Base-by-base conservation (phyloP, 2,113 vertebrate species). In the Albula glossodonta region DNA sequence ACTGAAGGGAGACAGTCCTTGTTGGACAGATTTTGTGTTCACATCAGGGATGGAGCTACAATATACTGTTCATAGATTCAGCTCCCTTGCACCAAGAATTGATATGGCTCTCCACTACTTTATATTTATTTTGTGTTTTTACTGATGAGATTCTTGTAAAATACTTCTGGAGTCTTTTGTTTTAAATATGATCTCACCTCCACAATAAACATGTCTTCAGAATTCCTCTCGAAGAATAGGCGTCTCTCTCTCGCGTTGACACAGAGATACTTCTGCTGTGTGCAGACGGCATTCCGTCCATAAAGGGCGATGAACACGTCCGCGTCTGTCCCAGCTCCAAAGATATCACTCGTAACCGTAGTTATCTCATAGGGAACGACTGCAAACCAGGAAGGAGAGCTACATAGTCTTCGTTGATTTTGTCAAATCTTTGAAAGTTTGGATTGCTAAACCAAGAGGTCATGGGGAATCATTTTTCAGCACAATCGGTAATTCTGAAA, bases 361-460 rank as follows among this genome's bases (percentile, higher is more conserved):
- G 95, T 99, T 82, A 99, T 97, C 93, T 99, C 98, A 0, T 99
- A 99, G 6, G 98, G 98, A 81, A 99, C 97, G 91, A 98, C 98
- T 99, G 86, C 66, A 89, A 90, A 60, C 6, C 22, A 85, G 56
- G 56, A 66, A 52, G 60, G 63, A 81, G n/a, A 70, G 22, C 63
- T 17, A 70, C 31, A 41, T 74, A 25, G 8, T 22, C 8, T 74
- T 2, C n/a, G n/a, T 74, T 70, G 19, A 70, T n/a, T 70, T 22
- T 4, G 10, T 31, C 70, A 74, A 5, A 74, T 4, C 22, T 66
- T 66, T 22, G 5, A 66, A 66, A 66, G 60, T 19, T 19, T 66
- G 19, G 60, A 66, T 60, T 60, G 17, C 8, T 12, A 15, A 60
- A 60, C 56, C 12, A 60, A 60, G 56, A 60, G 11, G 11, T 41